These are phyloP conservation scores for Hyposoter dolosus DNA, from an alignment of 2,888 invertebrate species.

Conservation along the genomic window DNA sequence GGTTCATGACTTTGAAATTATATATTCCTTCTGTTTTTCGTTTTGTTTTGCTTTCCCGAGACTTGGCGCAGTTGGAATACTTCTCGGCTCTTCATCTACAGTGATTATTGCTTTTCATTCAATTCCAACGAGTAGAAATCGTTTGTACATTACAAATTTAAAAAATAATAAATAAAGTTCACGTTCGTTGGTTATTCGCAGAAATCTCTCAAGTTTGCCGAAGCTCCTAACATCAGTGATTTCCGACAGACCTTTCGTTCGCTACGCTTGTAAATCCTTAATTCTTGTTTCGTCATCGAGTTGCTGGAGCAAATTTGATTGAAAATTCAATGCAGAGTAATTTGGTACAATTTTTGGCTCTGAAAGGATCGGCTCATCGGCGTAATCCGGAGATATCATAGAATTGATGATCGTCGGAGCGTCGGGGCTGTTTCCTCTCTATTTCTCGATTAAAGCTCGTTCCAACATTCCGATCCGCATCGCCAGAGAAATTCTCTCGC, in stretches of 20 bases:
- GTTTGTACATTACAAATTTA: neutral
- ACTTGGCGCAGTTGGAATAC: slow-evolving; percentile 24
- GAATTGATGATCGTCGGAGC: slow-evolving; percentile 49
- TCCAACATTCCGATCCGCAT: slow-evolving; percentile 41
- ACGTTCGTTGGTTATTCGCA: neutral
- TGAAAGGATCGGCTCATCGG: slow-evolving; percentile 25
- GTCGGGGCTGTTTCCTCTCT: slow-evolving; percentile 22
- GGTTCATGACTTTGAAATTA: neutral
- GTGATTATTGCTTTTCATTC: neutral
- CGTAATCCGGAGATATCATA: slow-evolving; percentile 41
- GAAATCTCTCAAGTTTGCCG: neutral
- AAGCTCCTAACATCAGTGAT: neutral
- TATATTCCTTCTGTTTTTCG: neutral
- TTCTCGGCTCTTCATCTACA: neutral
- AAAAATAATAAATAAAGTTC: neutral
- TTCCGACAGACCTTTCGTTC: neutral
- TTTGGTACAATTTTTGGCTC: slow-evolving; percentile 58
- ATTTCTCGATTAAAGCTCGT: slow-evolving; percentile 39
- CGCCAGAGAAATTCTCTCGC: slow-evolving; percentile 16
- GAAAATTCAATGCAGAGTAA: slow-evolving; percentile 38
- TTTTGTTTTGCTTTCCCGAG: neutral
- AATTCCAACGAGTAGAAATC: neutral
- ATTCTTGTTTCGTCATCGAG: slow-evolving; percentile 2
- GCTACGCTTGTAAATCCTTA: neutral
- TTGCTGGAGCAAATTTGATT: neutral